These are phyloP conservation scores for Aegypius monachus DNA, from an alignment of 2,113 vertebrate genomes.

Conservation along the genomic window DNA sequence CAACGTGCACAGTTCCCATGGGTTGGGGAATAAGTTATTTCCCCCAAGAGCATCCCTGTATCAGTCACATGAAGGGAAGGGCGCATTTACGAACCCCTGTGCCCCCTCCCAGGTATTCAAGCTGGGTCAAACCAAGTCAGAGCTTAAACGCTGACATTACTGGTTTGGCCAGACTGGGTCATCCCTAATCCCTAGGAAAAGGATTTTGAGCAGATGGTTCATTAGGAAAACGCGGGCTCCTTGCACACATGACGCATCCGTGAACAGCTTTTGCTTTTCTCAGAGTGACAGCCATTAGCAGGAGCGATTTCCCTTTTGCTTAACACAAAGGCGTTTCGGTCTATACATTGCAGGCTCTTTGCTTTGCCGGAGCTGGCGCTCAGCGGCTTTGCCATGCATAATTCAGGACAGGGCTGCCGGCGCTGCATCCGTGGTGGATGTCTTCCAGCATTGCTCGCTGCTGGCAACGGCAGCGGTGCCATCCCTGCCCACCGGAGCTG, in stretches of 20 bases:
- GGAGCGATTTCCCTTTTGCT: neutral
- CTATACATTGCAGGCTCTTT: accelerated
- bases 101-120: neutral
- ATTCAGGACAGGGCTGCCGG: neutral
- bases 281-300: neutral
- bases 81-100: accelerated
- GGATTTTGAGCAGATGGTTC: neutral
- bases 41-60: neutral
- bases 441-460: neutral
- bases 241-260: accelerated
- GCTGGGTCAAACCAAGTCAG: neutral
- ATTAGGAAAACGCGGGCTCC: neutral
- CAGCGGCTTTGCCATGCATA: neutral
- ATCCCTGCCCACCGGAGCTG: neutral
- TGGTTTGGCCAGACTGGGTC: neutral
- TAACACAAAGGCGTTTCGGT: neutral
- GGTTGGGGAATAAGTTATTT: neutral
- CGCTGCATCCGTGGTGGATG: neutral
- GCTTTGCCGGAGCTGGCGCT: neutral
- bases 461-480: accelerated
- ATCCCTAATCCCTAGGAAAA: neutral
- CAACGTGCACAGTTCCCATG: neutral
- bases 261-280: neutral
- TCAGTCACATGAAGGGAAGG: neutral
- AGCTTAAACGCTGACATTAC: neutral